Base-by-base conservation (phyloP, 2,113 vertebrate species). In the Clarias batrachus region DNA sequence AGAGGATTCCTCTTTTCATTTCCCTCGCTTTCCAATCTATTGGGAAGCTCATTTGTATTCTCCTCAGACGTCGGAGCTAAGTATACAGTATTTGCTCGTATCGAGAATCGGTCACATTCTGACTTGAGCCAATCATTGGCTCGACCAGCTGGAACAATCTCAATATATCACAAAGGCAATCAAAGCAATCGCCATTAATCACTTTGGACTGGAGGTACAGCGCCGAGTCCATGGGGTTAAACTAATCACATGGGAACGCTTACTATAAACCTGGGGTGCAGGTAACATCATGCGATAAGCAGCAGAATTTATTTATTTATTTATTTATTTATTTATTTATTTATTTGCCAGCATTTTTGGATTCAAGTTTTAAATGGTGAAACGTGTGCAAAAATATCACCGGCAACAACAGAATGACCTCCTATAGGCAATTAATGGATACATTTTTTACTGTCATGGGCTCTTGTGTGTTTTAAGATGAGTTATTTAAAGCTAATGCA, bases 141-240 rank as follows among this genome's bases (percentile, higher is more conserved):
- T 76, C 70, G 30, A 52, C 27, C 82, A 79, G 60, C 60, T 78
- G 30, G 48, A 57, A 80, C 79, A 33, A 77, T 81, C 84, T 77
- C 66, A 37, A 81, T 85, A 87, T 62, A 77, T 89, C 88, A 62
- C 74, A 62, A 88, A 88, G 82, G 63, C 82, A 81, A 74, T 84
- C 80, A 88, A 86, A 60, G 79, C 77, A 81, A 52, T 85, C 60
- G 57, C 25, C 76, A 59, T 86, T 68, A 80, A 85, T 68, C 82
- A 87, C 30, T 30, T 33, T 8, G 60, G 77, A 82, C n/a, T 81
- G 60, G 63, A 84, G 80, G 23, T 48, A 73, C 0, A 21, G 23
- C 23, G 48, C 54, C 30, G 70, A 60, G 65, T 76, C 19, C 57
- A 78, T 3, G 37, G 19, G 74, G 74, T 65, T 87, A 66, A 87